These are phyloP conservation scores for Notamacropus eugenii DNA, from an alignment of 2,797 vertebrate genomes.

Conservation along the genomic window DNA sequence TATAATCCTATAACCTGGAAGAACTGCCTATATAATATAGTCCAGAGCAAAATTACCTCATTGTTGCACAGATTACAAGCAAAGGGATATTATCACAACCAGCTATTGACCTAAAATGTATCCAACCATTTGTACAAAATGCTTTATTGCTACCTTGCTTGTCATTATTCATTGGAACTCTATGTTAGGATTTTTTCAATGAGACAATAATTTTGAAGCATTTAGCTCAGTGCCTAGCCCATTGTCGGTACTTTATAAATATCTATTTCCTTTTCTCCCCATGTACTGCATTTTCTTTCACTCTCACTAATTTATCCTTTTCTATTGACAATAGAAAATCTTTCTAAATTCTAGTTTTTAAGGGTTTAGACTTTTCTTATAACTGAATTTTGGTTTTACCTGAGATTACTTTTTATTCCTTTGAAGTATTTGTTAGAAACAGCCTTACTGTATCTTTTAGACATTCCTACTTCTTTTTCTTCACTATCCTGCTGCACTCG, in stretches of 20 bases:
- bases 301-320: background rate
- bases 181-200: background rate
- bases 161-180: background rate
- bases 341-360: background rate
- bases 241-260: background rate
- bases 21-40: background rate
- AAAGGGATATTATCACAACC: background rate
- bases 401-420: background rate
- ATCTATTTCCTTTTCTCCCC: background rate
- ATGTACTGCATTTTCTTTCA: background rate
- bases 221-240: background rate
- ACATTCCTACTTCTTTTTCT: background rate
- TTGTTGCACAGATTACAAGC: background rate
- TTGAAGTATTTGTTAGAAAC: background rate
- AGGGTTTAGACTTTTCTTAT: background rate
- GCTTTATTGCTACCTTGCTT: background rate
- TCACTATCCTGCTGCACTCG: background rate
- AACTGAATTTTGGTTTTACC: background rate
- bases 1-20: background rate
- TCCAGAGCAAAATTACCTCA: background rate
- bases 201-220: background rate
- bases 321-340: background rate
- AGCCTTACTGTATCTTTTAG: background rate
- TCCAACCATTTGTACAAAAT: background rate
- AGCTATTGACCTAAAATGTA: background rate